Conservation (phyloP, 2,797 vertebrate genomes). For the Pangasius larnaudii region DNA sequence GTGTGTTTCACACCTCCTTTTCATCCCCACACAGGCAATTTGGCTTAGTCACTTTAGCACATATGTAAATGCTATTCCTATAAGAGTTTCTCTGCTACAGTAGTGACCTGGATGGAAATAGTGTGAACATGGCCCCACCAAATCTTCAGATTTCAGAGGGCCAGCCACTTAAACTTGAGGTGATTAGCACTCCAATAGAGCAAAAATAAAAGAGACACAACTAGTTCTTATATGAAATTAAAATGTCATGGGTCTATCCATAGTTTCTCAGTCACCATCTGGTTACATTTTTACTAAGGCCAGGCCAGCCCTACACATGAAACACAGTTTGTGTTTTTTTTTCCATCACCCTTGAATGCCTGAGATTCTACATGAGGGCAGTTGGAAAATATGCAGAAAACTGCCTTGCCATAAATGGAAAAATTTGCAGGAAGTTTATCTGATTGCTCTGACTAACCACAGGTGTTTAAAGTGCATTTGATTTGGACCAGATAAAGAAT, state of each 20-base stretch:
- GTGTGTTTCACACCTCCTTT: constrained; percentile 1
- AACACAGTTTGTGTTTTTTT: not conserved
- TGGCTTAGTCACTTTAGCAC: not conserved
- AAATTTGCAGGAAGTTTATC: constrained; percentile 15
- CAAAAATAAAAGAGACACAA: not conserved
- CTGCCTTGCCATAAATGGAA: constrained; percentile 11
- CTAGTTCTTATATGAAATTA: not conserved
- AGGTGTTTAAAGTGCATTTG: constrained; percentile 21
- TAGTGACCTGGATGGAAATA: not conserved
- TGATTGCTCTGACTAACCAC: not conserved
- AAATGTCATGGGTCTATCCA: not conserved
- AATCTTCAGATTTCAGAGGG: not conserved
- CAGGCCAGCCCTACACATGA: not conserved
- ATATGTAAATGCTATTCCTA: not conserved
- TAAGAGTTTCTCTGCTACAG: not conserved
- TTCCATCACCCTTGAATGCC: not conserved
- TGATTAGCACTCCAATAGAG: not conserved
- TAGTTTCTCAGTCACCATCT: constrained; percentile 4
- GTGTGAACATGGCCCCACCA: not conserved
- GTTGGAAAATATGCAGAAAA: constrained; percentile 24
- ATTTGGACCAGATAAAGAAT: constrained; percentile 19
- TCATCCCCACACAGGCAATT: not conserved
- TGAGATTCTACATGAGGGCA: not conserved
- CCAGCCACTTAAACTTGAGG: not conserved
- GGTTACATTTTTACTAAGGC: not conserved